A percentile compares a stretch with the other conserved stretches of the same genome.
phyloP scores from a whole-genome alignment of 2,888 invertebrate species.

The Tanytarsus gracilentus region DNA sequence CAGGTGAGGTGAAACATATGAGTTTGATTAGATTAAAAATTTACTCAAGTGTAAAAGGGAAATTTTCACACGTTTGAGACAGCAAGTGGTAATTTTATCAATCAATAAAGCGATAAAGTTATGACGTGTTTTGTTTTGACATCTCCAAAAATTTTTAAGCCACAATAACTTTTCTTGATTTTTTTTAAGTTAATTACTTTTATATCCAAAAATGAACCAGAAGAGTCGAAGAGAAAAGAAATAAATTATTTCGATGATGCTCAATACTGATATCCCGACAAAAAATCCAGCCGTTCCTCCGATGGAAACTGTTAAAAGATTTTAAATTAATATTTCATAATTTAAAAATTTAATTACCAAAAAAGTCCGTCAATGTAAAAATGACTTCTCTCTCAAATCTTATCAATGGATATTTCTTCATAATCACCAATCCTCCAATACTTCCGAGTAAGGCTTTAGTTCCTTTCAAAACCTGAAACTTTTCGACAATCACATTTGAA shows the following conservation, averaged over 20 bases:
- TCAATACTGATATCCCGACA: conserved; percentile 67
- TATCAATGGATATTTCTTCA: conserved; percentile 35
- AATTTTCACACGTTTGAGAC: too few relatives aligned
- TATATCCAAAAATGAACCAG: conserved; percentile 47
- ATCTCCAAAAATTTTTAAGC: too few relatives aligned
- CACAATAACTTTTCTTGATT: too few relatives aligned
- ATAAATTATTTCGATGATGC: conserved; percentile 65
- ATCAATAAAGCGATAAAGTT: too few relatives aligned
- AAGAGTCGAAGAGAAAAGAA: conserved; percentile 56
- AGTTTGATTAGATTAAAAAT: too few relatives aligned
- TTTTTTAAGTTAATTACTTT: conserved; percentile 10
- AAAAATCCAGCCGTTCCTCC: conserved; percentile 74
- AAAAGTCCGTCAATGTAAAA: conserved; percentile 40
- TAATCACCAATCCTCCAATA: conserved; percentile 32
- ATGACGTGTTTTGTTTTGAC: too few relatives aligned
- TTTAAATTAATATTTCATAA: conserved; percentile 8
- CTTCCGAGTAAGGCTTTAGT: conserved; percentile 35
- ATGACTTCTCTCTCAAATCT: conserved; percentile 39
- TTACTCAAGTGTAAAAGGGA: too few relatives aligned
- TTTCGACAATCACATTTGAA: conserved; percentile 32
- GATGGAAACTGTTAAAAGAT: conserved; percentile 52
- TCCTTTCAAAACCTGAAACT: conserved; percentile 32
- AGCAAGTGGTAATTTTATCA: too few relatives aligned
- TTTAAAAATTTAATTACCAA: conserved; percentile 34
- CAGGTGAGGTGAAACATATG: too few relatives aligned